Evolutionary conservation across 2,113 vertebrate genomes (phyloP), one percentile per base, ranked within the genome.

Genomic region (Elachura formosa): DNA sequence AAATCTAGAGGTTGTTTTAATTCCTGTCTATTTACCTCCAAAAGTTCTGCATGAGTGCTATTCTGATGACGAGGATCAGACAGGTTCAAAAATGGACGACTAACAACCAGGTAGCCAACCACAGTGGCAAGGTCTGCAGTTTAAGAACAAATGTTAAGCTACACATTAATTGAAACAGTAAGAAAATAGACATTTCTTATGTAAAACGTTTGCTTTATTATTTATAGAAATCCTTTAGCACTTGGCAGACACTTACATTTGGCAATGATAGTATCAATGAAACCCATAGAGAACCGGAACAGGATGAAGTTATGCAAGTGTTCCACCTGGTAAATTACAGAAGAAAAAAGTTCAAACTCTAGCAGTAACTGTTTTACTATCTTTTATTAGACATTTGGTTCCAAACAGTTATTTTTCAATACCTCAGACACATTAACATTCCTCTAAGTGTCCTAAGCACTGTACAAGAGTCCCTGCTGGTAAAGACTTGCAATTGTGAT

Each of bases 211-310:
- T 55, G 23, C 5, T 82, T 76, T 81, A 5, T 43, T 54, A 62
- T 80, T 91, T 36, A 34, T 5, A 63, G 46, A 51, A 72, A 11
- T 49, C 9, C 11, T 55, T 49, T 16, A 87, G 31, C 54, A 81
- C 31, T 55, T 18, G 55, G 48, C n/a, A 67, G 46, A 79, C 36
- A 98, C 99, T 99, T 98, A 99, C 99, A 99, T 98, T 99, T 99
- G 94, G 99, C 99, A 93, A 99, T 98, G 62, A 99, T 99, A 83
- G 97, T 99, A 96, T 99, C 99, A 92, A 99, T 97, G 96, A 99
- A 99, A n/a, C 99, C 99, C 99, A 99, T 99, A 45, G 99, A 98
- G 97, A 99, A 99, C 31, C 99, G 98, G 93, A 99, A 99, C 95
- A 99, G 98, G 97, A 99, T 99, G 96, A 99, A 99, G 90, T 98